Base-by-base conservation (phyloP, 2,113 vertebrate genomes). In the Monarcha castaneiventris region DNA sequence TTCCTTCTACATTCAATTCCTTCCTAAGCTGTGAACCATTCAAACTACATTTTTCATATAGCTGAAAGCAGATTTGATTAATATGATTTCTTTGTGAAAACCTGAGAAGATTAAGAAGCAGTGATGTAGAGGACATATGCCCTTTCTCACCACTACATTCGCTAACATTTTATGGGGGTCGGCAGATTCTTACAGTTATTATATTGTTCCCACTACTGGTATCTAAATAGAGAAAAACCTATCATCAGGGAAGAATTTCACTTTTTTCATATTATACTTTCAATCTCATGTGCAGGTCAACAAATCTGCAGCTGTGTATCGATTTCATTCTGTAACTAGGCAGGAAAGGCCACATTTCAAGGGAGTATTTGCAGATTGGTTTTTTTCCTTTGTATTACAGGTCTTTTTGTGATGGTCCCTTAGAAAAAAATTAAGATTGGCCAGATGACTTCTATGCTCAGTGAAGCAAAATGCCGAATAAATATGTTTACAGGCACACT, bases 21-120 rank as follows among this genome's bases (percentile, higher is more conserved):
- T 95, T 95, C 90, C 96, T 93, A 98, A 97, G 96, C 96, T 83
- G 33, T 95, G 97, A 97, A 96, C 96, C 97, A 97, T 98, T 98
- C 96, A 97, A 95, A 90, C 91, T 88, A 89, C 44, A 97, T 96
- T 97, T 98, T 98, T 97, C 94, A 96, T 95, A 97, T 15, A 97
- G 83, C 88, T 97, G 94, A 97, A 98, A 98, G 97, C 77, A 97
- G 97, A 98, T 98, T 98, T 98, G 97, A 98, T 98, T 98, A 98
- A 97, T 97, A 96, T 98, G 96, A 97, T 97, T 97, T 98, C 97
- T 98, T 97, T 97, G 97, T 97, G 97, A 97, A 97, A 97, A 97
- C 95, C 96, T 97, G 97, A 98, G 97, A 97, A 97, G 98, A 98
- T 98, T 98, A 98, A 97, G 97, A 94, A 97, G 95, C 95, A 93